Evolutionary conservation across 2,113 vertebrate genomes (phyloP), one percentile per base, ranked within the genome.

Genomic region (Forbesichthys agassizii): DNA sequence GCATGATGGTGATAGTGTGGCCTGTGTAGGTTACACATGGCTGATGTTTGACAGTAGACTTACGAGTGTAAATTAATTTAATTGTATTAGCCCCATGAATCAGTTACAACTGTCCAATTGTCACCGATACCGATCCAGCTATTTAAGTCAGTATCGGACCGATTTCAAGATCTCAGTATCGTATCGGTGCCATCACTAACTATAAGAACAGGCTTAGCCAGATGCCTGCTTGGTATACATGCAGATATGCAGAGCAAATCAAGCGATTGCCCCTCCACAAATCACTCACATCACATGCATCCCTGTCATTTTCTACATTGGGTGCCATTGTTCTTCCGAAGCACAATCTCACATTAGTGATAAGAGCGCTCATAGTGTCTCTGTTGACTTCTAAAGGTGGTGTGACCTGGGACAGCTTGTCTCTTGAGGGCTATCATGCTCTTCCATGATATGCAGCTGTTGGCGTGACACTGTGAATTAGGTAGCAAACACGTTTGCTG

Each of bases 231-330:
- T 92, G 88, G 69, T 10, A 66, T 67, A 79, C 27, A 27, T 27
- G 27, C 89, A 91, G 84, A 89, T 86, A 84, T 86, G 65, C 5
- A 7, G 53, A 75, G 71, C 27, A 27, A 27, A 27, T 27, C 27
- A 27, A 27, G 27, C 70, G 66, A 4, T 48, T 74, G 80, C 66
- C 77, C 74, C 13, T 66, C 58, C 27, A 47, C 80, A 47, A 61
- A 67, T 46, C 55, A 27, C 27, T 27, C 20, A 13, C 10, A 27
- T 14, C 53, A n/a, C 16, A 6, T 13, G 33, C 33, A 46, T 51
- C 36, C 48, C 72, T 61, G 3, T 10, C 47, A 9, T 36, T 61
- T 63, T 63, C 42, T 27, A 52, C 36, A 49, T 54, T 11, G 49
- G 59, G 33, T 49, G 72, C 42, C 60, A 7, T 48, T 47, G 52